phyloP scores from a whole-genome alignment of 2,797 vertebrate species.

The Propithecus perrieri region DNA sequence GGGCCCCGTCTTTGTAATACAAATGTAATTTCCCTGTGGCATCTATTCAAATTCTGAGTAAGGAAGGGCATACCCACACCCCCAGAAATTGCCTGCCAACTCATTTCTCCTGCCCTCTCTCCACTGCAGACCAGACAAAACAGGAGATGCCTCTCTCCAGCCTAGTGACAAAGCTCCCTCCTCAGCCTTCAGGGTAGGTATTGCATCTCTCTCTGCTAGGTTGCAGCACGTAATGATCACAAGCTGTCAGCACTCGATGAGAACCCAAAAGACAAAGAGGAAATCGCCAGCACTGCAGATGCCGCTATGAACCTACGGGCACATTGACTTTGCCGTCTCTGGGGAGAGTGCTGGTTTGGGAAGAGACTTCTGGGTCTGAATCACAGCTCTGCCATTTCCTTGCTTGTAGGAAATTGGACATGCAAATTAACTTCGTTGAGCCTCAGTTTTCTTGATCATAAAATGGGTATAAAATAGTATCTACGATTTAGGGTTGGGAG shows the following conservation, averaged over 20 bases:
- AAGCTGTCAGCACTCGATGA: neutral
- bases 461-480: neutral
- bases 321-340: neutral
- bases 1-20: constrained; percentile 12
- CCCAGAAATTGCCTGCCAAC: neutral
- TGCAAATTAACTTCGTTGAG: neutral
- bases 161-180: neutral
- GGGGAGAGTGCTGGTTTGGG: neutral
- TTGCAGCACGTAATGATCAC: neutral
- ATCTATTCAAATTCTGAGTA: constrained; percentile 12
- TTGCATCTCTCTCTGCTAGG: neutral
- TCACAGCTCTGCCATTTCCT: neutral
- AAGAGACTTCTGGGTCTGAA: neutral
- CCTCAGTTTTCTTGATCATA: neutral
- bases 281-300: neutral
- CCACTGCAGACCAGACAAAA: neutral
- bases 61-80: neutral
- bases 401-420: neutral
- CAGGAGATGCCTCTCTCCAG: neutral
- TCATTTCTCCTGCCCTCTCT: neutral
- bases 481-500: neutral
- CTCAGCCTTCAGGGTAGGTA: neutral
- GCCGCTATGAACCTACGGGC: neutral
- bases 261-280: neutral
- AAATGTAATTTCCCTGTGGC: constrained; percentile 1